Evolutionary conservation across 2,797 vertebrate species (phyloP).

Genomic region (Anabacerthia variegaticeps): DNA sequence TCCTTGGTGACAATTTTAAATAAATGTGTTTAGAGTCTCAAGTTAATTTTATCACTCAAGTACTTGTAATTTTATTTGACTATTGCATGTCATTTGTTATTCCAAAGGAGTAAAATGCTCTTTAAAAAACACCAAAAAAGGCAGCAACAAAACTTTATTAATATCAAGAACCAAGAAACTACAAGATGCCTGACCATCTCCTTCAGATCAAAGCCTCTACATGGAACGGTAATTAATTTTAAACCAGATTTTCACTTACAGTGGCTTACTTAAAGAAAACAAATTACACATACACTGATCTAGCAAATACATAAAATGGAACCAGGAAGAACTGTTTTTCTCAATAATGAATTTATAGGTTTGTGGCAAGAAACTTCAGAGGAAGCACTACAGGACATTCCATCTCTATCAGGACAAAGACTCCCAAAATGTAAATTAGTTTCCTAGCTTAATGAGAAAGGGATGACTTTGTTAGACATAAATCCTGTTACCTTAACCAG

Average conservation of each 20-base stretch:
- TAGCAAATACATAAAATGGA: neutral
- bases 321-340: neutral
- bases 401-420: neutral
- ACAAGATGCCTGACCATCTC: neutral
- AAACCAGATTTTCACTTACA: neutral
- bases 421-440: neutral
- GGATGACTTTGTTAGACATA: neutral
- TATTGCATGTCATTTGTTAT: neutral
- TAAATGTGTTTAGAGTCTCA: neutral
- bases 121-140: neutral
- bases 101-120: neutral
- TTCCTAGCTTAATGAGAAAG: neutral
- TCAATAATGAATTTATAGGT: neutral
- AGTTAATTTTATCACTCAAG: neutral
- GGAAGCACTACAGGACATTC: neutral
- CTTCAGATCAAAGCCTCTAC: neutral
- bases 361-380: neutral
- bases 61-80: neutral
- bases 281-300: neutral
- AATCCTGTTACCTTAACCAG: constrained; percentile 1
- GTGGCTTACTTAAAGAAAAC: neutral
- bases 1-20: neutral
- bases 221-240: neutral
- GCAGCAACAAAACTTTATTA: neutral
- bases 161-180: neutral